phyloP scores from a whole-genome alignment of 1,140 invertebrate genomes.

The Akabosia matsudoensis region DNA sequence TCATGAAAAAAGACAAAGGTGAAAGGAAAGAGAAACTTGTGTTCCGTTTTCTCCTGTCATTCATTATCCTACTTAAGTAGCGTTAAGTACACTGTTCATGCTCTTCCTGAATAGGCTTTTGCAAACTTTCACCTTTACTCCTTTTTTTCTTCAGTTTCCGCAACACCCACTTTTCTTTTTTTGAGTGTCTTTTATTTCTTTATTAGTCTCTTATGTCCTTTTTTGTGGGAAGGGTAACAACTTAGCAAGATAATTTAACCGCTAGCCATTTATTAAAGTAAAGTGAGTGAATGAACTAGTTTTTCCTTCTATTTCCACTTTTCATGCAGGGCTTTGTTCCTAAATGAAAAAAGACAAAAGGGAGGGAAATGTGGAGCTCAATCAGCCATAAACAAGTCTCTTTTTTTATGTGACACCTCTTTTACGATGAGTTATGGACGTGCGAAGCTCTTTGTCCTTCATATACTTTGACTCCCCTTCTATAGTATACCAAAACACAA shows the following conservation, averaged over 20 bases:
- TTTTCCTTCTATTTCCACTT: too few species aligned
- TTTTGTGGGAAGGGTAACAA: background rate
- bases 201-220: slow-evolving; percentile 19
- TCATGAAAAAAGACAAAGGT: background rate
- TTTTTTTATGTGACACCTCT: slow-evolving; percentile 21
- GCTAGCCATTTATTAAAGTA: background rate
- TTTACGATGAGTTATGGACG: slow-evolving; percentile 21
- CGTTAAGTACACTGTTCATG: background rate
- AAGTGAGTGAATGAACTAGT: background rate
- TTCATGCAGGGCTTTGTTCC: too few species aligned
- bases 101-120: background rate
- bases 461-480: too few species aligned
- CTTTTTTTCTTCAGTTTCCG: background rate
- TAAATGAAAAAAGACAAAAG: slow-evolving; percentile 1
- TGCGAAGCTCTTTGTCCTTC: background rate
- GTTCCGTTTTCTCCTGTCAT: background rate
- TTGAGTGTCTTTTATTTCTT: slow-evolving; percentile 17
- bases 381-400: slow-evolving; percentile 17
- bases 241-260: slow-evolving; percentile 14
- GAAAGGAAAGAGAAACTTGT: background rate
- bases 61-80: background rate
- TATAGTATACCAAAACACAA: too few species aligned
- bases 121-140: background rate
- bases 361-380: background rate
- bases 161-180: background rate